Evolutionary conservation across 30 jellyfish, hydroid and myxozoan species (phyloP), one percentile per base, ranked within the genome.

Genomic region (Hydractinia symbiolongicarpus): DNA sequence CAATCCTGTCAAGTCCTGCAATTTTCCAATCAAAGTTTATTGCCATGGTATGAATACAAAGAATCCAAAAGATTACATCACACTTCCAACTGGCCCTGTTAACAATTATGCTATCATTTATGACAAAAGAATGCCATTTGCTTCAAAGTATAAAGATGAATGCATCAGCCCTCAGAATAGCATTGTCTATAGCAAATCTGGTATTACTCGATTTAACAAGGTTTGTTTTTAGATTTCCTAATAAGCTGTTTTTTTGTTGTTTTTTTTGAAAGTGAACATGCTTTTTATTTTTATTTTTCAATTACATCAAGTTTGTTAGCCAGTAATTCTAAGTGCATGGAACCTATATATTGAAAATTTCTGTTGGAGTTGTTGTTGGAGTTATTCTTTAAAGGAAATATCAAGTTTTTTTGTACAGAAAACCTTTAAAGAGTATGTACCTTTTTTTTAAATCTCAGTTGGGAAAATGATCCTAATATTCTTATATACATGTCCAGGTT

Each of bases 71-170:
- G 94, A 89, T 56, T 89, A 84, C 82, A 87, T 89, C 78, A 89
- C 96, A 4, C 76, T 89, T 62, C 91, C 95, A 16, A 89, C 88
- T 40, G 96, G 96, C 13, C 96, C 96, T 14, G 61, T 84, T 71
- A 54, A 76, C 64, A 89, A 89, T 83, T 84, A 51, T 79, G 96
- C 96, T 7, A 79, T 72, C 74, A 79, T 89, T 53, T 84, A 84
- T 60, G 91, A 76, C 70, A 79, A 68, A 30, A 61, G 96, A 71
- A 78, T 89, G 83, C 91, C 91, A 56, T 19, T 76, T 66, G 83
- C 67, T n/a, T 86, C 76, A 60, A 76, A 88, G 75, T 30, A 30
- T 30, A 30, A 30, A 30, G 53, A n/a, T 60, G 80, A 79, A 40
- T 89, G 96, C 79, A 53, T 71, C 44, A 89, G 95, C 4, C 54